Base-by-base conservation (phyloP, 2,888 invertebrate species). In the Drosophila paracracens region DNA sequence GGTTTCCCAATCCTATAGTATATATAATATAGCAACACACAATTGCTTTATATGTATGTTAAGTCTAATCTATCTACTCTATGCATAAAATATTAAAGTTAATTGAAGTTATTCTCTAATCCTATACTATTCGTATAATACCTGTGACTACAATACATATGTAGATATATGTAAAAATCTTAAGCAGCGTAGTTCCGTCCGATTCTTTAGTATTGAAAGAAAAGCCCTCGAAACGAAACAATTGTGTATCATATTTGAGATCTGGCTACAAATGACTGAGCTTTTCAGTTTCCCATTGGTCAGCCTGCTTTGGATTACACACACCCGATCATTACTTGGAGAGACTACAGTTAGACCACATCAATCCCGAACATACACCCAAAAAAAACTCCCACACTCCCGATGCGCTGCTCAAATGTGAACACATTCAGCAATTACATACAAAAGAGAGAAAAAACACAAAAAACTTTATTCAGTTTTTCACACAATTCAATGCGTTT, bases 401-500 rank as follows among this genome's bases (percentile, higher is more conserved):
- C 62, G 46, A 61, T 46, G 31, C 50, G 53, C 70, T 74, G 66
- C 62, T 74, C 83, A 61, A 86, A 83, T 82, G 84, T 84, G 84
- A 83, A 84, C 80, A 79, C 77, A 72, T 79, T 77, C 77, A 77
- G 68, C 81, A 81, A 78, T 80, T 70, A 76, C 77, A 76, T 67
- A 71, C 77, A 81, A 81, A 80, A 72, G 69, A 69, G 74, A 18
- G 40, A 11, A 21, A 79, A 69, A 53, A 53, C 40, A 1, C 8
- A 25, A 69, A 75, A 78, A 72, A 57, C 50, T 36, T 74, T 65
- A 67, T 78, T 59, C 69, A 72, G 61, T 74, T 88, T 90, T 91
- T 91, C 91, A 91, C 91, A 91, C 91, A 89, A 91, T 91, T 91
- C 88, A 91, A 77, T 91, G 86, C 72, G 68, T 85, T 87, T 83